phyloP scores from a whole-genome alignment of 1,140 invertebrate species.

The Bilobella aurantiaca region DNA sequence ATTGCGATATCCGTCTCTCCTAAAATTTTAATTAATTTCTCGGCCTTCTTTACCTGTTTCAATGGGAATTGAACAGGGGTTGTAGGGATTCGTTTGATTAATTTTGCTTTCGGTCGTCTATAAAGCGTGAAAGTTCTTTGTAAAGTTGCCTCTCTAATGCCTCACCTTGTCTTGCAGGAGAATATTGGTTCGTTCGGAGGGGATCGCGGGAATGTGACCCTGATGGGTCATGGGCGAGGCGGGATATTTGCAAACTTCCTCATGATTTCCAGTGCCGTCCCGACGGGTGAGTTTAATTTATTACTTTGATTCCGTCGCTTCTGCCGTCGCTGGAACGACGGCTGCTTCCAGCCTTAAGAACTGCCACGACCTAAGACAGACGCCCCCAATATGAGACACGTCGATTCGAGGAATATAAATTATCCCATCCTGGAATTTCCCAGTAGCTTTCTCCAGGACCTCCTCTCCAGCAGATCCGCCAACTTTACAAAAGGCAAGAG shows the following conservation, averaged over 20 bases:
- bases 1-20: no score
- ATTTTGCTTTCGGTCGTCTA: no score
- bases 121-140: no score
- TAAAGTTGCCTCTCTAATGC: not conserved
- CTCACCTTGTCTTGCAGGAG: conserved; percentile 49
- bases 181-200: conserved; percentile 87
- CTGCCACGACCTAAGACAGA: no score
- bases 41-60: no score
- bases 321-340: not conserved
- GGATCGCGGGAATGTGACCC: conserved; percentile 81
- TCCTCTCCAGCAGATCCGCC: not conserved
- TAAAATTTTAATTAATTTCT: no score
- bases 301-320: not conserved
- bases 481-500: not conserved
- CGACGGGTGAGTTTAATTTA: conserved; percentile 60
- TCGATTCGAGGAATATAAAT: not conserved
- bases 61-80: no score
- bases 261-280: conserved; percentile 79
- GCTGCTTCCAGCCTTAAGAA: no score
- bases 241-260: conserved; percentile 90
- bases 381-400: not conserved
- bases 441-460: not conserved
- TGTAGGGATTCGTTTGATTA: no score
- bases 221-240: conserved; percentile 89
- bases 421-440: not conserved